Percentiles rank a stretch among this genome's conserved stretches.
Conservation (phyloP, 1,140 invertebrate genomes). For the Bombus cullumanus region DNA sequence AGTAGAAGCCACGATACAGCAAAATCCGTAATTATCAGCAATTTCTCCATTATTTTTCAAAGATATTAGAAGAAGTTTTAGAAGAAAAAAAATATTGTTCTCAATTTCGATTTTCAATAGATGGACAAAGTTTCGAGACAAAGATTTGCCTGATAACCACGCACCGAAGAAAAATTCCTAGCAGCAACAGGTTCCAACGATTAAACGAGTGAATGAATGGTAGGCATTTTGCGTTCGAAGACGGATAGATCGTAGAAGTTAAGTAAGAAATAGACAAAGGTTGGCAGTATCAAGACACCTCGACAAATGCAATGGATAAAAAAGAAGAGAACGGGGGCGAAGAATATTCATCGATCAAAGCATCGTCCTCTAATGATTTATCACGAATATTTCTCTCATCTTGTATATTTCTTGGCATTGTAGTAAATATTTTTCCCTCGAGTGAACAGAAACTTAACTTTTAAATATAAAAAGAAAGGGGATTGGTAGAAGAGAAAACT, state of each 20-base stretch:
- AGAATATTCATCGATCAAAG: constrained; percentile 11
- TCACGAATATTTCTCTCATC: not conserved
- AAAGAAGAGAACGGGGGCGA: not conserved
- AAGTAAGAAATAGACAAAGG: not conserved
- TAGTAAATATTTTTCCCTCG: not conserved
- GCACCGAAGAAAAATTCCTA: not conserved
- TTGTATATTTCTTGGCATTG: not conserved
- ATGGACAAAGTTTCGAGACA: too few species aligned
- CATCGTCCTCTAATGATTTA: constrained; percentile 14
- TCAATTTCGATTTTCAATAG: not conserved
- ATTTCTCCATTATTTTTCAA: not conserved
- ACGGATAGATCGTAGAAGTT: not conserved
- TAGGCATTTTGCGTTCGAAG: constrained; percentile 16
- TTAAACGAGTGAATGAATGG: not conserved
- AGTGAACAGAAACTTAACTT: not conserved
- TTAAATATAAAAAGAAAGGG: not conserved
- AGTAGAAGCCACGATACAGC: not conserved
- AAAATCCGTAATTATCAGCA: not conserved
- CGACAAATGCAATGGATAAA: constrained; percentile 4
- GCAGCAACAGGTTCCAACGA: not conserved
- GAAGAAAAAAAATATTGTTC: too few species aligned
- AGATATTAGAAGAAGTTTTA: not conserved
- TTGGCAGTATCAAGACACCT: constrained; percentile 45
- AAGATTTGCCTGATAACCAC: too few species aligned
- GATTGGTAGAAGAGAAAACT: too few species aligned